A percentile compares a stretch with the other conserved stretches of the same genome.
These are phyloP conservation scores for Diprion similis DNA, from an alignment of 1,140 invertebrate species.

Conservation along the genomic window DNA sequence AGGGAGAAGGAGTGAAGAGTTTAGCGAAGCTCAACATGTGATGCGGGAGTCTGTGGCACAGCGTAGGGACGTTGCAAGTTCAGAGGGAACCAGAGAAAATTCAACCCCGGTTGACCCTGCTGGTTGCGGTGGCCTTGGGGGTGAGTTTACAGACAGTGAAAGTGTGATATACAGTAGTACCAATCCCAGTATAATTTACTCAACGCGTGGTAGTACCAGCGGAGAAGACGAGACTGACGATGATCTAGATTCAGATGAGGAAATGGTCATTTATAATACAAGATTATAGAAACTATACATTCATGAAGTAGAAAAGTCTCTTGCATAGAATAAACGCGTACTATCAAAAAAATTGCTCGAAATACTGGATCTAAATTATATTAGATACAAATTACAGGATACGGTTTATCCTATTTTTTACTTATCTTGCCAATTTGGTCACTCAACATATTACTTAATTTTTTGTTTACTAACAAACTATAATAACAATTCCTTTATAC, in stretches of 20 bases:
- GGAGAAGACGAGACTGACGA: conserved; percentile 31
- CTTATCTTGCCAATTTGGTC: too few relatives aligned
- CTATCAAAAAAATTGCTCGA: too few relatives aligned
- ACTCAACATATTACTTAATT: too few relatives aligned
- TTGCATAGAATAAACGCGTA: too few relatives aligned
- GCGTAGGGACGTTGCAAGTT: conserved; percentile 64
- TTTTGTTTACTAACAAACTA: too few relatives aligned
- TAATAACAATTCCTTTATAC: too few relatives aligned
- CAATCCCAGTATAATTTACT: conserved; percentile 33
- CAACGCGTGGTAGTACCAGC: conserved; percentile 12
- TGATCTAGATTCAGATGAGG: conserved; percentile 40
- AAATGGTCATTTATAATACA: conserved; percentile 49
- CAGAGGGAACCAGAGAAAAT: conserved; percentile 48
- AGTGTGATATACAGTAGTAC: conserved; percentile 24
- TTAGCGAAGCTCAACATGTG: conserved; percentile 72
- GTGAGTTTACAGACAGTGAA: conserved; percentile 48
- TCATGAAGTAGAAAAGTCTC: too few relatives aligned
- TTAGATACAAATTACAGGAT: too few relatives aligned
- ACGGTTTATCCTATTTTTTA: too few relatives aligned
- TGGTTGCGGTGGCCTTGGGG: conserved; percentile 53
- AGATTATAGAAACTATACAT: conserved; percentile 38
- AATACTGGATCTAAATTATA: too few relatives aligned
- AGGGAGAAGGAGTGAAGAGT: conserved; percentile 76
- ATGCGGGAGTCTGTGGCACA: conserved; percentile 59
- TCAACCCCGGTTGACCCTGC: conserved; percentile 48